Conservation (phyloP, 2,888 invertebrate species). For the Osmoderma eremita region DNA sequence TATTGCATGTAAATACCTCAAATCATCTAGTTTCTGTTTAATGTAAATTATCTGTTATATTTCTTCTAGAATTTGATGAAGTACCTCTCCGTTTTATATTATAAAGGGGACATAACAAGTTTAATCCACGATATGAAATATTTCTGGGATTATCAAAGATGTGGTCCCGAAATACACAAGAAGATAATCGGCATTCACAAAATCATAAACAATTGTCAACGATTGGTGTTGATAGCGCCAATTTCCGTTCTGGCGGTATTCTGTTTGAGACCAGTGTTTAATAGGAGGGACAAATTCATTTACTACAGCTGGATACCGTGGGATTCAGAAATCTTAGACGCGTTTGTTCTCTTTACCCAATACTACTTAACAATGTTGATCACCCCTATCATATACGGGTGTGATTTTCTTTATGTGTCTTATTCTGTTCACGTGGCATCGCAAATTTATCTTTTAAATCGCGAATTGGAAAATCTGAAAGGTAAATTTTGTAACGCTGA, state of each 20-base stretch:
- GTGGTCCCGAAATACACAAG: slow-evolving; percentile 3
- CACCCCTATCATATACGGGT: neutral
- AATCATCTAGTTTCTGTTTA: too few relatives aligned
- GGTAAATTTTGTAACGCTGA: neutral
- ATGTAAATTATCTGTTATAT: too few relatives aligned
- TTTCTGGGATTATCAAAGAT: slow-evolving; percentile 26
- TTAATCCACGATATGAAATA: neutral
- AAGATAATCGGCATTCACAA: neutral
- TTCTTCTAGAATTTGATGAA: slow-evolving; percentile 5
- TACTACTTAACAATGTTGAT: slow-evolving; percentile 5
- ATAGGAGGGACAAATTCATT: neutral
- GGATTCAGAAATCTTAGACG: neutral
- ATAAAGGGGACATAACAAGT: slow-evolving; percentile 6
- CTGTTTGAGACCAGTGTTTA: neutral
- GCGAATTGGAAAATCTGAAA: slow-evolving; percentile 11
- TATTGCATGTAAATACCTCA: too few relatives aligned
- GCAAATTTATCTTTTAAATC: slow-evolving; percentile 11
- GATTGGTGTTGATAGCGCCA: slow-evolving; percentile 7
- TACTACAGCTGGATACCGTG: neutral
- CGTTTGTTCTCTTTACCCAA: neutral
- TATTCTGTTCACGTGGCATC: slow-evolving; percentile 6
- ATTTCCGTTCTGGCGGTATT: neutral
- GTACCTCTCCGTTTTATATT: neutral
- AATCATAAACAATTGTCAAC: slow-evolving; percentile 4
- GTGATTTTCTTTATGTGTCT: neutral